Percentiles rank a stretch among this genome's conserved stretches.
phyloP scores from a whole-genome alignment of 2,888 invertebrate genomes.

The Leucoptera coffeella region DNA sequence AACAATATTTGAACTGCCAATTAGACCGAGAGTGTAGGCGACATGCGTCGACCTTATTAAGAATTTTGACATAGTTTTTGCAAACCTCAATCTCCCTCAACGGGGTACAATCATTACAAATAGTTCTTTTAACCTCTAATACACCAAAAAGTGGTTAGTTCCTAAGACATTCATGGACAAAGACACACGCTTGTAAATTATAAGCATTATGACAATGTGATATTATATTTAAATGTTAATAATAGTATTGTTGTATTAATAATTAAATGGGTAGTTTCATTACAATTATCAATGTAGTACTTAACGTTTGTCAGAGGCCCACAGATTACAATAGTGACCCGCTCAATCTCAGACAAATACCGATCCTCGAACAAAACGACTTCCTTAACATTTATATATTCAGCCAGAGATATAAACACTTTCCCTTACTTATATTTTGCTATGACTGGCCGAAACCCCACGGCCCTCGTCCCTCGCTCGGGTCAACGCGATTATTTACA shows the following conservation, averaged over 20 bases:
- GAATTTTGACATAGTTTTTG: background rate
- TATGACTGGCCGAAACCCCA: conserved; percentile 31
- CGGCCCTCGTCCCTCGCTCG: conserved; percentile 19
- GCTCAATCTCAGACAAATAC: conserved; percentile 47
- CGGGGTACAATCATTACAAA: conserved; percentile 27
- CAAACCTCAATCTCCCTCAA: too few species aligned
- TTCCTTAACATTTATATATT: conserved; percentile 40
- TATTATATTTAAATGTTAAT: conserved; percentile 49
- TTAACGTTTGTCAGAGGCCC: conserved; percentile 41
- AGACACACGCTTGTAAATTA: conserved; percentile 54
- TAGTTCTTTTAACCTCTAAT: conserved; percentile 32
- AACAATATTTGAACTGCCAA: conserved; percentile 29
- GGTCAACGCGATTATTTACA: conserved; percentile 56
- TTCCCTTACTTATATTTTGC: conserved; percentile 52
- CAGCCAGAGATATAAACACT: conserved; percentile 57
- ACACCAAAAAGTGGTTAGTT: conserved; percentile 47
- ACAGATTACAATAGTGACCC: conserved; percentile 51
- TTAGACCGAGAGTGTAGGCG: conserved; percentile 18
- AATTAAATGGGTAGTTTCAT: conserved; percentile 43
- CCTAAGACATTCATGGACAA: conserved; percentile 51
- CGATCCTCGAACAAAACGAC: too few species aligned
- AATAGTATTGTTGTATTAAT: conserved; percentile 46
- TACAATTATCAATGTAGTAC: conserved; percentile 23
- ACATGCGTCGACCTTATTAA: background rate
- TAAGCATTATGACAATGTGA: conserved; percentile 55